phyloP scores from a whole-genome alignment of 2,113 vertebrate species.

The Coptodon bakossiorum region DNA sequence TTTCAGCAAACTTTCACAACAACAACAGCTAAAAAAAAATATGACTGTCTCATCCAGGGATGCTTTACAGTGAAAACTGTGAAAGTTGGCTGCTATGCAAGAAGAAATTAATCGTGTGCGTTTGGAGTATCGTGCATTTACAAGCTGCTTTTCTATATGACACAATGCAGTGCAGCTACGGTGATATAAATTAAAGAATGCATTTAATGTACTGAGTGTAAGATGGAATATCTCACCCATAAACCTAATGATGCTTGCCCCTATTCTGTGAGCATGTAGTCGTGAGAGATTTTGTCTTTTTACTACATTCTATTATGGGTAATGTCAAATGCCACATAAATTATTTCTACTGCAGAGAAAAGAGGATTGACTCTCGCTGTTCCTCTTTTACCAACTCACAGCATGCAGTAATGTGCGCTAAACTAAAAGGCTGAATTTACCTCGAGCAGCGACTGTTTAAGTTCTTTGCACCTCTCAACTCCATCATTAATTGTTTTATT shows the following conservation, averaged over 20 bases:
- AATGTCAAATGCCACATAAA: conserved; percentile 41
- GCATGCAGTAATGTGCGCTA: background rate
- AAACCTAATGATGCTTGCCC: background rate
- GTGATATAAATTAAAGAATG: background rate
- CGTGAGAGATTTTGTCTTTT: background rate
- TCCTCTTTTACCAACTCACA: conserved; percentile 25
- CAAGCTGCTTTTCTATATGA: background rate
- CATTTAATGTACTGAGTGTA: background rate
- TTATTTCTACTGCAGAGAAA: conserved; percentile 27
- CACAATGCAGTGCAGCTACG: background rate
- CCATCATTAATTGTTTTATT: background rate
- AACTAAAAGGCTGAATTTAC: conserved; percentile 18
- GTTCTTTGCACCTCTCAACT: background rate
- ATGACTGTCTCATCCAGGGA: background rate
- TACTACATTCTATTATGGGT: background rate
- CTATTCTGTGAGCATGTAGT: background rate
- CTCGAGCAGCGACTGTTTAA: background rate
- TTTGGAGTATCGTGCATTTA: background rate
- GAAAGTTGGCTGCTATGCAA: background rate
- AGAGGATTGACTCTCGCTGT: conserved; percentile 19
- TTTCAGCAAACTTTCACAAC: background rate
- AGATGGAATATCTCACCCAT: background rate
- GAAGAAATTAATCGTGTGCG: background rate
- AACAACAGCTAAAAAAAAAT: background rate
- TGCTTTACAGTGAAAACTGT: background rate